Base-by-base conservation (phyloP, 1,140 invertebrate genomes). In the Muscidifurax raptorellus region DNA sequence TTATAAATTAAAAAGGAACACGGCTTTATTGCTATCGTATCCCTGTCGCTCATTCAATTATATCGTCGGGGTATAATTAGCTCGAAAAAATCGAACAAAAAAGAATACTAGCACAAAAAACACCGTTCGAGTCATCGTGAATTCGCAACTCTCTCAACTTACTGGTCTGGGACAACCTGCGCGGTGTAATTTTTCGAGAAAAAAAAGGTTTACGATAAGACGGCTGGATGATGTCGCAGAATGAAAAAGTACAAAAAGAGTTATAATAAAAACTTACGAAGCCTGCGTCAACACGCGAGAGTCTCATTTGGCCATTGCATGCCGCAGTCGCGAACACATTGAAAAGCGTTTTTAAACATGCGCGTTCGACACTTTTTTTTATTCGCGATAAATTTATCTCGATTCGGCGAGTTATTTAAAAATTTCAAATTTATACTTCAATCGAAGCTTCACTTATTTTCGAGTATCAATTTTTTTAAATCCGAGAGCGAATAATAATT, bases 201-300 rank as follows among this genome's bases (percentile, higher is more conserved):
- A 67, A 69, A 67, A 69, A 18, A 69, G 1, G 2, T 13, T 13
- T 7, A 0, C 3, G 25, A 72, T 18, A n/a, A 72, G 30, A 36
- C 6, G 22, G 22, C 52, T 7, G n/a, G 47, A 52, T 52, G 47
- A 52, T 52, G 47, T 52, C 12, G 22, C 22, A 22, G 6, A n/a
- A 59, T n/a, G 52, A 22, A 18, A 59, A 59, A 59, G 18, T 59
- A 59, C 22, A 59, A 59, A 59, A 59, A 22, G n/a, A n/a, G 22
- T 7, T 0, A 5, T 22, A 59, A 59, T n/a, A 30, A 28, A 30
- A 77, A 77, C 75, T 77, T 77, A 77, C 75, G 22, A 30, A 77
- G 52, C n/a, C n/a, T 3, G 22, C 7, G 59, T n/a, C 25, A 76
- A 28, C 74, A 52, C n/a, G 74, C 44, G 40, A 76, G 74, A 27